These are phyloP conservation scores for Melanchra persicariae DNA, from an alignment of 2,888 invertebrate genomes.

Conservation along the genomic window DNA sequence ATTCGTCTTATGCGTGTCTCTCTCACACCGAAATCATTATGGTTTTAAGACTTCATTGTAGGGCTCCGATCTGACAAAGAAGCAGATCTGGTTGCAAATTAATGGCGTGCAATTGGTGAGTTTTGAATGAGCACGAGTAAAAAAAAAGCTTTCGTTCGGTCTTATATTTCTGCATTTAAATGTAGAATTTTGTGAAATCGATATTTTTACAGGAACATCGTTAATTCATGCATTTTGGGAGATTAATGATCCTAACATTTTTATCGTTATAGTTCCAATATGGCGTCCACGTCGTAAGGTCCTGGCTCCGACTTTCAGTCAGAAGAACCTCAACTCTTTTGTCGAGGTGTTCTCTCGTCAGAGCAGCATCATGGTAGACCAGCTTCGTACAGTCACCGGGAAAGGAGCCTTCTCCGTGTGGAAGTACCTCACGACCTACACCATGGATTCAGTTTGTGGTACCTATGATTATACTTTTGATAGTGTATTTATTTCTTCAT, in stretches of 20 bases:
- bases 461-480: background rate
- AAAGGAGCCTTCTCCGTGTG: conserved; percentile 36
- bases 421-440: conserved; percentile 37
- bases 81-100: no score
- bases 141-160: no score
- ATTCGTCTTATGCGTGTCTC: no score
- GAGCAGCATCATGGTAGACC: conserved; percentile 56
- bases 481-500: background rate
- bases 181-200: no score
- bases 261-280: conserved; percentile 65
- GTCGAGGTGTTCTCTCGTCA: conserved; percentile 68
- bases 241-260: background rate
- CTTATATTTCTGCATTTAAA: no score
- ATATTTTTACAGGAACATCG: no score
- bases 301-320: conserved; percentile 69
- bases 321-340: conserved; percentile 70
- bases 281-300: conserved; percentile 77
- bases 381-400: conserved; percentile 17
- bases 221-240: no score
- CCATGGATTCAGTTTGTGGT: conserved; percentile 47
- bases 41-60: no score
- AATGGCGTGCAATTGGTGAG: no score
- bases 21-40: no score
- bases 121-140: no score
- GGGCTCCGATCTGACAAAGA: no score